phyloP scores from a whole-genome alignment of 2,797 vertebrate species.

The Smutsia gigantea region DNA sequence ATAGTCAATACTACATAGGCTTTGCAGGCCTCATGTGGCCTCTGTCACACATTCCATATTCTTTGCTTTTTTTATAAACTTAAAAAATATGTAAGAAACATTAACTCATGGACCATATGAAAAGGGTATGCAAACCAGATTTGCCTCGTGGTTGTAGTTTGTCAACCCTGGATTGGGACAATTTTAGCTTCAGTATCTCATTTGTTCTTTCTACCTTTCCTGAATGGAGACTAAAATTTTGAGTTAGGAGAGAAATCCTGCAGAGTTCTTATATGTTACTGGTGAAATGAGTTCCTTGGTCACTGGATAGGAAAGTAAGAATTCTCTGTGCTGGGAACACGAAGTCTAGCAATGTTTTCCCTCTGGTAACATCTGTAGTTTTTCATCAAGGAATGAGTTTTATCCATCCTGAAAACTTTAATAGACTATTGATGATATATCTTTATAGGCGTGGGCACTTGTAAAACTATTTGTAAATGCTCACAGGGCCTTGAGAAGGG shows the following conservation, averaged over 20 bases:
- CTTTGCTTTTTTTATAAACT: neutral
- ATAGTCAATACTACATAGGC: neutral
- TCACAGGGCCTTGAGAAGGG: neutral
- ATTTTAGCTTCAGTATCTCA: neutral
- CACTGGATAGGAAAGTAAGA: neutral
- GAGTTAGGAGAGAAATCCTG: neutral
- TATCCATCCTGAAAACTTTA: neutral
- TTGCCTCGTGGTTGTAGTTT: neutral
- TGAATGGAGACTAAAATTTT: neutral
- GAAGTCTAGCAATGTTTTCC: neutral
- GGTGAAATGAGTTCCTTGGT: neutral
- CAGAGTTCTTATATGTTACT: neutral
- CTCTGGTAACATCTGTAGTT: neutral
- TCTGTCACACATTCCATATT: neutral
- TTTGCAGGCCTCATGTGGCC: neutral
- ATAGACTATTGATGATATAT: neutral
- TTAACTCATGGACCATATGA: neutral
- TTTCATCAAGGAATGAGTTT: neutral
- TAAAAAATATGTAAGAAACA: constrained; percentile 25
- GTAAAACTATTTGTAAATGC: neutral
- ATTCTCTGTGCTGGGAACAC: neutral
- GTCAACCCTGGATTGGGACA: neutral
- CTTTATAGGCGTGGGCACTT: neutral
- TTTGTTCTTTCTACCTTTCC: neutral
- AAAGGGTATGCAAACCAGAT: neutral